Percentiles rank a stretch among this genome's conserved stretches.
phyloP scores from a whole-genome alignment of 2,797 vertebrate species.

The Danio kyathit region DNA sequence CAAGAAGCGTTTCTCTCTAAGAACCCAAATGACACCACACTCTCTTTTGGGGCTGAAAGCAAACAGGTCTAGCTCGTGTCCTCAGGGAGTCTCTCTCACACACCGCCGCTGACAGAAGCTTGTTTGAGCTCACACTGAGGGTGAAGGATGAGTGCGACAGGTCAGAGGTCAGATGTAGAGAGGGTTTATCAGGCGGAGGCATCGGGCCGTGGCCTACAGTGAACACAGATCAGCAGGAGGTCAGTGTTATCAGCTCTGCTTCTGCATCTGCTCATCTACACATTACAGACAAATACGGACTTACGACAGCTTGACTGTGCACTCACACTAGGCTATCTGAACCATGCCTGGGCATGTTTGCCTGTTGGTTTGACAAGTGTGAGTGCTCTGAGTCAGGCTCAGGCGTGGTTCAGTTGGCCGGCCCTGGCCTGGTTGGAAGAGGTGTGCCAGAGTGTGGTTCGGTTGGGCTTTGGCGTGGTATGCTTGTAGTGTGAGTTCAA shows the following conservation, averaged over 20 bases:
- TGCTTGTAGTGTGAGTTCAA: too few relatives aligned
- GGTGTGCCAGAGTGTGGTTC: too few relatives aligned
- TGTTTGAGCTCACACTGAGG: slow-evolving; percentile 33
- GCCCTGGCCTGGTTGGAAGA: too few relatives aligned
- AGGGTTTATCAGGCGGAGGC: slow-evolving; percentile 50
- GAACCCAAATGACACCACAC: background rate
- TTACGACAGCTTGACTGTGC: background rate
- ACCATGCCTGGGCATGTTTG: too few relatives aligned
- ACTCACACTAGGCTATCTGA: too few relatives aligned
- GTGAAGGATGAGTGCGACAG: slow-evolving; percentile 50
- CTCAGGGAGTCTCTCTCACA: too few relatives aligned
- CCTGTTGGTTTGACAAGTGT: too few relatives aligned
- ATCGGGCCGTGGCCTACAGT: slow-evolving; percentile 22
- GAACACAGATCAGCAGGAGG: slow-evolving; percentile 8
- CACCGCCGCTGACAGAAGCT: background rate
- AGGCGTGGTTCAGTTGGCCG: too few relatives aligned
- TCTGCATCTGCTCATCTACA: slow-evolving; percentile 37
- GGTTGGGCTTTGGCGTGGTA: too few relatives aligned
- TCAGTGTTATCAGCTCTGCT: slow-evolving; percentile 22
- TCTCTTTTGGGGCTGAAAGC: slow-evolving; percentile 12
- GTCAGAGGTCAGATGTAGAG: slow-evolving; percentile 52
- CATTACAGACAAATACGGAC: slow-evolving; percentile 3
- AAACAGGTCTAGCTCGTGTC: slow-evolving; percentile 1
- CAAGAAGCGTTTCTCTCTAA: background rate
- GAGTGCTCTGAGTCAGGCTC: too few relatives aligned